A percentile compares a stretch with the other conserved stretches of the same genome.
Conservation (phyloP, 2,113 vertebrate genomes). For the Cryptotis parvus region DNA sequence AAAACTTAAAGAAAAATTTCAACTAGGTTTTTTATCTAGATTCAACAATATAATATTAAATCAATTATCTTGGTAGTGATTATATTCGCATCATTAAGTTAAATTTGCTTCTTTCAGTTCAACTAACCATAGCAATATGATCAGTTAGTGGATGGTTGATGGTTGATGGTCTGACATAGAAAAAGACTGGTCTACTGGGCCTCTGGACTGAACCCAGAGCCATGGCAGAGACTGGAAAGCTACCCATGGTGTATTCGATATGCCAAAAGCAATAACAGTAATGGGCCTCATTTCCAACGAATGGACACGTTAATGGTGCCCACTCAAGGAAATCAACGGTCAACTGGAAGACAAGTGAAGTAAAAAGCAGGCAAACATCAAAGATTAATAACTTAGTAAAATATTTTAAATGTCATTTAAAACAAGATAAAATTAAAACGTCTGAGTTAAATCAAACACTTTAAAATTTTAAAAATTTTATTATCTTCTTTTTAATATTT, state of each 20-base stretch:
- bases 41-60: not conserved
- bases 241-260: no score
- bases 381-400: not conserved
- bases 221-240: no score
- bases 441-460: not conserved
- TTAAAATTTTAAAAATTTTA: not conserved
- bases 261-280: no score
- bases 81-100: not conserved
- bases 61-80: not conserved
- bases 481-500: not conserved
- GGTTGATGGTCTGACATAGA: no score
- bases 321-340: no score
- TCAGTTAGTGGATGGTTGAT: no score
- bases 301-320: no score
- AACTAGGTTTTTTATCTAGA: not conserved
- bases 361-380: not conserved
- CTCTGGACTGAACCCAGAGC: no score
- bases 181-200: no score
- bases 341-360: no score
- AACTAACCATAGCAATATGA: not conserved
- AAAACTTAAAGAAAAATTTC: not conserved
- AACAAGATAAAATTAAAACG: not conserved
- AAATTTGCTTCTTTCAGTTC: conserved; percentile 30
- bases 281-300: no score
- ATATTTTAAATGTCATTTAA: conserved; percentile 22